Evolutionary conservation across 1,140 invertebrate species (phyloP).

Genomic region (Andrena cerasifolii): DNA sequence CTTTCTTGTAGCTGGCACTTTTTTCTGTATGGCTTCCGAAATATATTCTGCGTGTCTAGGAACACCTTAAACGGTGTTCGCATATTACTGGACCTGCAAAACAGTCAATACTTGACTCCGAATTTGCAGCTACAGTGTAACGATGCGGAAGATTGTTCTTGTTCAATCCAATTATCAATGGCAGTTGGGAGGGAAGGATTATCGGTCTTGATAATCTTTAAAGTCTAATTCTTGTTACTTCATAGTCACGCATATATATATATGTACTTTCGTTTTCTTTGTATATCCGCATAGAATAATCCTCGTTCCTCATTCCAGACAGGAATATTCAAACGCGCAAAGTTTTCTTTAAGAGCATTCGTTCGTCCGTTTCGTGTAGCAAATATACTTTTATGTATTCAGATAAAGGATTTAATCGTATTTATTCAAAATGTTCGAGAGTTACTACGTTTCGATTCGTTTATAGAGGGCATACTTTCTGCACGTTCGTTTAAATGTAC

Average conservation of each 20-base stretch:
- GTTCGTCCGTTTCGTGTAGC: neutral
- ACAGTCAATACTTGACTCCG: constrained; percentile 76
- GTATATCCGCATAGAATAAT: constrained; percentile 1
- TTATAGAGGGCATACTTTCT: constrained; percentile 36
- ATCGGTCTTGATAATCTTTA: constrained; percentile 45
- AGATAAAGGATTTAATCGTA: neutral
- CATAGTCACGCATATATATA: constrained; percentile 11
- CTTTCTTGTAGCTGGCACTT: constrained; percentile 37
- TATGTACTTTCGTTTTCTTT: constrained; percentile 21
- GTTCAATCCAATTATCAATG: constrained; percentile 44
- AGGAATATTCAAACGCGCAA: constrained; percentile 12
- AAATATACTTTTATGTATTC: constrained; percentile 6
- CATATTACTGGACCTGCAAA: constrained; percentile 76
- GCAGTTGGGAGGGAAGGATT: constrained; percentile 25
- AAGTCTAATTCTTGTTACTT: constrained; percentile 42
- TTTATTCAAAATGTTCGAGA: too few relatives aligned
- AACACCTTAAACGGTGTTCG: constrained; percentile 73
- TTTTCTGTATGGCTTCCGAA: constrained; percentile 65
- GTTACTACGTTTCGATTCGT: neutral
- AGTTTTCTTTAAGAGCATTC: constrained; percentile 12
- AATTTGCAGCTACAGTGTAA: constrained; percentile 46
- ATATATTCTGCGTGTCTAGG: constrained; percentile 70
- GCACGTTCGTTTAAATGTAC: constrained; percentile 34
- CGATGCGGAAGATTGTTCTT: constrained; percentile 26
- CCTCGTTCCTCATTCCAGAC: constrained; percentile 26